phyloP scores from a whole-genome alignment of 64 coral and sea anemone genomes.

The Montipora efflorescens region DNA sequence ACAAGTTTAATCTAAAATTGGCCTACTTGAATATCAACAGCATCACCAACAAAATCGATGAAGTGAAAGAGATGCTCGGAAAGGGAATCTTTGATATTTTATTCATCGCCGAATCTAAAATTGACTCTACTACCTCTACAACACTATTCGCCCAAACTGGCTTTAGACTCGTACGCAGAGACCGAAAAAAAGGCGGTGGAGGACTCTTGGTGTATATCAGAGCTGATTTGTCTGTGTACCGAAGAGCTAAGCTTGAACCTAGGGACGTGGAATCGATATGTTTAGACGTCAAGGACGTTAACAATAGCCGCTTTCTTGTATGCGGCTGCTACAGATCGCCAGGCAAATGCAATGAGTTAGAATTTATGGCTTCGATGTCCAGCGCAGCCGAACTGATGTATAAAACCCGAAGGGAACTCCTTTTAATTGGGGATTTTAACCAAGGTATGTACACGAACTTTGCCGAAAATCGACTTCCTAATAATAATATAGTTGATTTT shows the following conservation, averaged over 20 bases:
- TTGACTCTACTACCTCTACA: slow-evolving; percentile 29
- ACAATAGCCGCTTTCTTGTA: slow-evolving; percentile 35
- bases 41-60: slow-evolving; percentile 20
- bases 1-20: slow-evolving; percentile 37
- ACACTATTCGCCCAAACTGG: slow-evolving; percentile 20
- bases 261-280: slow-evolving; percentile 18
- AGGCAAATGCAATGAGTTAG: neutral
- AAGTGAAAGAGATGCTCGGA: slow-evolving; percentile 36
- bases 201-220: slow-evolving; percentile 35
- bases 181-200: slow-evolving; percentile 56
- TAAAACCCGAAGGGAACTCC: slow-evolving; percentile 15
- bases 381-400: slow-evolving; percentile 32
- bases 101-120: slow-evolving; percentile 45
- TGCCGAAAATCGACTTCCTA: too few relatives aligned
- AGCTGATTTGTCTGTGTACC: slow-evolving; percentile 23
- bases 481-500: too few relatives aligned
- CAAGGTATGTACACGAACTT: too few relatives aligned
- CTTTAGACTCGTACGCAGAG: slow-evolving; percentile 23
- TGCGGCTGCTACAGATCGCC: slow-evolving; percentile 23
- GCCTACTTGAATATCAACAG: slow-evolving; percentile 42
- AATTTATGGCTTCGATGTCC: slow-evolving; percentile 14
- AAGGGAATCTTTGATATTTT: slow-evolving; percentile 29
- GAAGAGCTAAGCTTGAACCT: slow-evolving; percentile 54
- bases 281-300: neutral
- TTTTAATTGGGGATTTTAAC: slow-evolving; percentile 44